Evolutionary conservation across 1,140 invertebrate genomes (phyloP), one percentile per base, ranked within the genome.

Genomic region (Charaxes varanes): DNA sequence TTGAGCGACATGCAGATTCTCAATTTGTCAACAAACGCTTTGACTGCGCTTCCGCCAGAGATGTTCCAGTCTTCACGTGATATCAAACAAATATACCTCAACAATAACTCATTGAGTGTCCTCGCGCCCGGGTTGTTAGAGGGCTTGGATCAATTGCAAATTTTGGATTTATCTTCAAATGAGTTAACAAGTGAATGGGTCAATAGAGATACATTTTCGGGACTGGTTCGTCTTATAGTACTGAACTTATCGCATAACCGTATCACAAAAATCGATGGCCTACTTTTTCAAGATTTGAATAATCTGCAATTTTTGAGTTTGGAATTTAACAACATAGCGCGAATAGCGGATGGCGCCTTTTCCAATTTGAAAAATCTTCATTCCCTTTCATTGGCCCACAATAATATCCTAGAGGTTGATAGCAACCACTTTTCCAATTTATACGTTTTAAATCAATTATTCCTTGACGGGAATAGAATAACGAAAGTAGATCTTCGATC

Each of bases 21-120:
- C 8, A 94, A 94, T 84, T 80, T 94, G 56, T 93, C 92, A 24
- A 91, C 89, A 48, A 95, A 94, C 63, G 88, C 86, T 52, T 78
- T 94, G 38, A 89, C 90, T 36, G 90, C 91, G 4, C 80, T 94
- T 40, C 92, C 92, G 2, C 91, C 92, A 6, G 91, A 92, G 73
- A 80, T 94, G 61, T 93, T 94, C 62, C 89, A 90, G 50, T 89
- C 88, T 7, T 90, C 89, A 6, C 84, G 87, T 27, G 89, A 93
- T 35, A 77, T 95, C 2, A 86, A 88, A 10, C 89, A 93, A 67
- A 85, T 96, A 30, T 89, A 94, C 60, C 80, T 95, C 7, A 91
- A 92, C 48, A 95, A 95, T 56, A 95, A 96, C 69, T 91, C 92
- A 0, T 74, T 96, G 14, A 88, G 88, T 52, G 90, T 93, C 0